Evolutionary conservation across 2,888 invertebrate genomes (phyloP).

Genomic region (Zygogramma bicolorata): DNA sequence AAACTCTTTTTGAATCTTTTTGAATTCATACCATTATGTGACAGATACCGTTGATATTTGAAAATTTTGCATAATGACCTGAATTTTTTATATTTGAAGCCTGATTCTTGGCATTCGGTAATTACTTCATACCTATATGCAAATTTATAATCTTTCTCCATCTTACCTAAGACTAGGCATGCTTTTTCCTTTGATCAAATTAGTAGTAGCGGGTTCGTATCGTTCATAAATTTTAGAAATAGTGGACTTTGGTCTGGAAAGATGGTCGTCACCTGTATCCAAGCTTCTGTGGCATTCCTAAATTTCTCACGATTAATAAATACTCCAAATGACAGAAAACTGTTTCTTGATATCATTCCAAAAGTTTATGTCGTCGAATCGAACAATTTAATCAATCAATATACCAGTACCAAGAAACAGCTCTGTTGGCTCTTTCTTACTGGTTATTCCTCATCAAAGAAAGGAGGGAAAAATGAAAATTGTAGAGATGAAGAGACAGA

Average conservation of each 20-base stretch:
- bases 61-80: too few relatives aligned
- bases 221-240: conserved; percentile 71
- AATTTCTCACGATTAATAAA: conserved; percentile 45
- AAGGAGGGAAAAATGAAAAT: conserved; percentile 16
- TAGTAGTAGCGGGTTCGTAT: conserved; percentile 68
- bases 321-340: too few relatives aligned
- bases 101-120: neutral
- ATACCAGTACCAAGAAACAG: neutral
- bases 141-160: neutral
- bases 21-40: too few relatives aligned
- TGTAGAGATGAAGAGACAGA: conserved; percentile 38
- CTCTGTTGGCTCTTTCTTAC: neutral
- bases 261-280: conserved; percentile 82
- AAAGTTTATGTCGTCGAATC: too few relatives aligned
- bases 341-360: too few relatives aligned
- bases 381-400: too few relatives aligned
- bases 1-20: neutral
- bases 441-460: neutral
- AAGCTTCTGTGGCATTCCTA: conserved; percentile 87
- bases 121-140: neutral
- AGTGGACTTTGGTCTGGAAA: conserved; percentile 79
- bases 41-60: too few relatives aligned
- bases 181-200: conserved; percentile 93
- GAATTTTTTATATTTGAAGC: too few relatives aligned
- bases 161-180: conserved; percentile 94